Conservation (phyloP, 2,797 vertebrate genomes). For the Acropternis orthonyx region DNA sequence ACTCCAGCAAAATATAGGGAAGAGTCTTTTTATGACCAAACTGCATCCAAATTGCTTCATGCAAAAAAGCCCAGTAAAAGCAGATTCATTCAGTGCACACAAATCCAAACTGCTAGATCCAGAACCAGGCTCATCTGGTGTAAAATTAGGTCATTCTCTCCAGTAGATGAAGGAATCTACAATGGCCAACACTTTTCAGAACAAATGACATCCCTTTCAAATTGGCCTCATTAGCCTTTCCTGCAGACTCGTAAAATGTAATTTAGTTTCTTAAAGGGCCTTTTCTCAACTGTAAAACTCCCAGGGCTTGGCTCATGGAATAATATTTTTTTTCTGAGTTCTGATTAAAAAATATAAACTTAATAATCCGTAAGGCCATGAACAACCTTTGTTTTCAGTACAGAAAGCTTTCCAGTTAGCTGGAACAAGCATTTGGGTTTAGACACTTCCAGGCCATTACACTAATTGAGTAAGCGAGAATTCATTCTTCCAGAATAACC, state of each 20-base stretch:
- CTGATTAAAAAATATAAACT: slow-evolving; percentile 5
- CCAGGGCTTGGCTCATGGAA: background rate
- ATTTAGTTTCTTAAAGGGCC: slow-evolving; percentile 31
- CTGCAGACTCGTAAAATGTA: slow-evolving; percentile 6
- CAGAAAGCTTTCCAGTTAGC: slow-evolving; percentile 18
- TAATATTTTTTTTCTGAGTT: slow-evolving; percentile 20
- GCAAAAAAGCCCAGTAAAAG: slow-evolving; percentile 2
- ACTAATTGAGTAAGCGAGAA: slow-evolving; percentile 39
- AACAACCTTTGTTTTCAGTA: slow-evolving; percentile 45
- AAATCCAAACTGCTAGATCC: slow-evolving; percentile 16
- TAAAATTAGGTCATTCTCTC: slow-evolving; percentile 26
- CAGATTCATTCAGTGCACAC: background rate
- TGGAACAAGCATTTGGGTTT: slow-evolving; percentile 6
- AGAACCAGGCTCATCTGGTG: slow-evolving; percentile 28
- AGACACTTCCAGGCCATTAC: slow-evolving; percentile 56
- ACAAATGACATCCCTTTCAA: slow-evolving; percentile 19
- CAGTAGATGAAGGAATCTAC: background rate
- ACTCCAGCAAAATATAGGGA: slow-evolving; percentile 8
- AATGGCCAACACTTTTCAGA: background rate
- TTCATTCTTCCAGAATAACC: slow-evolving; percentile 52
- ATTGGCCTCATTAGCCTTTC: slow-evolving; percentile 34
- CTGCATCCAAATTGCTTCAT: slow-evolving; percentile 10
- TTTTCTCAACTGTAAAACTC: slow-evolving; percentile 51
- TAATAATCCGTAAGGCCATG: slow-evolving; percentile 21
- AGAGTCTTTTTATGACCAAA: slow-evolving; percentile 2